Evolutionary conservation across 1,140 invertebrate genomes (phyloP), one percentile per base, ranked within the genome.

Genomic region (Euura saliciscinereae): DNA sequence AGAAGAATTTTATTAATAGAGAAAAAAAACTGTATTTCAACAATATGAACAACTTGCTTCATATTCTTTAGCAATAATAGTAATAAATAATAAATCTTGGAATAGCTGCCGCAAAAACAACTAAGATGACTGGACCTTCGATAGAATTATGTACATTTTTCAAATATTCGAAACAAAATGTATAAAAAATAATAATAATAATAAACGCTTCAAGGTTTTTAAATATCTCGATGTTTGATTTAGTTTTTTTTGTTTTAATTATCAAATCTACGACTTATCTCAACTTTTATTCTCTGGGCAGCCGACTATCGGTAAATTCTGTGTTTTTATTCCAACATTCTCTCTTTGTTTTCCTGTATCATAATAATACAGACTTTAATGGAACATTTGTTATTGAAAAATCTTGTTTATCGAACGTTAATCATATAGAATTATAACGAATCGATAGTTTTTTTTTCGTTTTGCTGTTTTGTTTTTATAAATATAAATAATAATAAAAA

Each of bases 401-500:
- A 28, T 28, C 28, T 28, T 28, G 11, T n/a, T 51, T n/a, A 51
- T 7, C 7, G 46, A 51, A 8, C 28, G 11, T 51, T 51, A 8
- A n/a, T 51, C 46, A n/a, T n/a, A 51, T 51, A 8, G 1, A 51
- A 51, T 7, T 11, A 11, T 11, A 1, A 11, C 11, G 7, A 11
- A 8, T 8, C 28, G 1, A 28, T 28, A 0, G 1, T 28, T 28
- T 65, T 4, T n/a, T 71, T 74, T 70, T 69, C 70, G 28, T 66
- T 69, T 70, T 45, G 28, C 28, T 28, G 28, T 28, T 28, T 28
- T 28, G 0, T 28, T 8, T 51, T 69, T 7, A 67, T 11, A 28
- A 71, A 65, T 51, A 8, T 64, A 43, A 42, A 42, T 71, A 64
- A 71, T 73, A 72, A 69, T 74, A 73, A 44, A 46, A 59, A 73